Evolutionary conservation across 2,797 vertebrate species (phyloP), one percentile per base, ranked within the genome.

Genomic region (Orientallactaga sibirica): DNA sequence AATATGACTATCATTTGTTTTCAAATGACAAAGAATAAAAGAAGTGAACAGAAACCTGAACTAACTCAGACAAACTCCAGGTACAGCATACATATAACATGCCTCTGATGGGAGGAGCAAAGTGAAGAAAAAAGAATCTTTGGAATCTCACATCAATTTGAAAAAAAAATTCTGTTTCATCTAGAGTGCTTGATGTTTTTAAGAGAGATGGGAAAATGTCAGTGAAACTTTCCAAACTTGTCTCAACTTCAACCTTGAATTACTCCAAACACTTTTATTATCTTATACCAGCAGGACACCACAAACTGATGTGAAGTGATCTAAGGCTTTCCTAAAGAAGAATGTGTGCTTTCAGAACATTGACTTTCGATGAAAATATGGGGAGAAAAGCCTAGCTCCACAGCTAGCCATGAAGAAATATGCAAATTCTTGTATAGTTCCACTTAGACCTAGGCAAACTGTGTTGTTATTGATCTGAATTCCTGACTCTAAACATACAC

Each of bases 131-230:
- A 27, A 95, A 4, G 64, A 83, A 61, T 84, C 2, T 88, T 41
- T 73, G 37, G 48, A 66, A 88, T 41, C 20, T 64, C 7, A 10
- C 48, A 75, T 88, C 48, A 81, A 9, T 67, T 76, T 66, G 73
- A 76, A 78, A 86, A 37, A 37, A 37, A 37, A 52, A 61, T 79
- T 84, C 70, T 41, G 48, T 84, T 52, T 90, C 93, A 91, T 86
- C 84, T 41, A 22, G 27, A 86, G 22, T 64, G 24, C 19, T 80
- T 91, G 79, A 86, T 64, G 29, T 76, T 92, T 43, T 81, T 75
- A 70, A 18, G 43, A 27, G 2, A 84, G 61, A 78, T n/a, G 43
- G 24, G 16, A 43, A 77, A 93, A 66, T 96, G n/a, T 88, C 76
- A 84, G 62, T 43, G 2, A 73, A 48, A 86, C 25, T 64, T 83